A percentile compares a stretch with the other conserved stretches of the same genome.
Conservation (phyloP, 2,797 vertebrate species). For the Martes flavigula region DNA sequence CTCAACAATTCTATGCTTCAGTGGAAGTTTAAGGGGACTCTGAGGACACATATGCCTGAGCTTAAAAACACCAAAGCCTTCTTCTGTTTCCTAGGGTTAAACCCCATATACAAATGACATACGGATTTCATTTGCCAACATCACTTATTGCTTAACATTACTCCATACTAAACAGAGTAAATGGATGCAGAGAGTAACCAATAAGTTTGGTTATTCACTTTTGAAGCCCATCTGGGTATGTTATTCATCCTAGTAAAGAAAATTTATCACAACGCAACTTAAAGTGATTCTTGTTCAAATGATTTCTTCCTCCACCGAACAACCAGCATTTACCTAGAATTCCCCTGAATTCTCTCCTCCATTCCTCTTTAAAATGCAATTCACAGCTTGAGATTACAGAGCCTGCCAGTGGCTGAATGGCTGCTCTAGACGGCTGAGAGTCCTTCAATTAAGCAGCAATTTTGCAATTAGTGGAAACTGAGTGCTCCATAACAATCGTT, state of each 20-base stretch:
- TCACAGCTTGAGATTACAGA: constrained; percentile 81
- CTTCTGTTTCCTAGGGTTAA: constrained; percentile 50
- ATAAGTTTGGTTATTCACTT: constrained; percentile 58
- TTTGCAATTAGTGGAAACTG: constrained; percentile 83
- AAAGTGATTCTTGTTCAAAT: constrained; percentile 56
- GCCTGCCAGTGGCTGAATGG: constrained; percentile 77
- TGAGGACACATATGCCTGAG: not conserved
- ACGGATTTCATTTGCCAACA: constrained; percentile 64
- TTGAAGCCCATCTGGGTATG: constrained; percentile 49
- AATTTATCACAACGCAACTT: constrained; percentile 29
- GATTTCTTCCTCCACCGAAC: constrained; percentile 58
- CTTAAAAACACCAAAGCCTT: constrained; percentile 46
- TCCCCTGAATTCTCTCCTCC: constrained; percentile 64
- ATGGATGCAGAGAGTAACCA: not conserved
- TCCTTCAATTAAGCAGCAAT: constrained; percentile 85
- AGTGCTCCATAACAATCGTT: constrained; percentile 79
- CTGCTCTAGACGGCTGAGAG: constrained; percentile 81
- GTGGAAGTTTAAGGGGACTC: not conserved
- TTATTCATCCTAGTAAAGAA: constrained; percentile 49
- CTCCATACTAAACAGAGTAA: not conserved
- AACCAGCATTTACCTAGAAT: constrained; percentile 48
- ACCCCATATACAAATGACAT: constrained; percentile 38
- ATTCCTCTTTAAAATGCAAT: constrained; percentile 79
- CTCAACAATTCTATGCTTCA: constrained; percentile 8
- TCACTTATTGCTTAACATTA: constrained; percentile 12